Percentiles rank a stretch among this genome's conserved stretches.
phyloP scores from a whole-genome alignment of 2,113 vertebrate species.

The Morphnarchus princeps region DNA sequence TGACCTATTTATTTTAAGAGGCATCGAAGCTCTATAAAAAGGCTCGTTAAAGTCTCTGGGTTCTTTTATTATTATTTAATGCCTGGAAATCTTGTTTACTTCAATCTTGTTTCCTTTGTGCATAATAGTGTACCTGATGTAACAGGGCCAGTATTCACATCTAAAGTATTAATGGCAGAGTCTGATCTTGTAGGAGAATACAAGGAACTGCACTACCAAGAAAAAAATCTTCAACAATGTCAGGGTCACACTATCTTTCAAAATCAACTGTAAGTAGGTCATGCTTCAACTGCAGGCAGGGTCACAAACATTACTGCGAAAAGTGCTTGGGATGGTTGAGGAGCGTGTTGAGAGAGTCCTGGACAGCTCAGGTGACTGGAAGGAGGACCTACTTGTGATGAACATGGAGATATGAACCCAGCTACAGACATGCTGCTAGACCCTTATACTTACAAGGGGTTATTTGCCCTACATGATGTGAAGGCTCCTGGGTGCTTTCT shows the following conservation, averaged over 20 bases:
- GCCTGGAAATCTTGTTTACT: conserved; percentile 56
- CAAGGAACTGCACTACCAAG: conserved; percentile 53
- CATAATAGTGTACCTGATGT: conserved; percentile 45
- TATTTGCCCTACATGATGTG: background rate
- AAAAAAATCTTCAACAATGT: conserved; percentile 8
- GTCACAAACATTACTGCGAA: background rate
- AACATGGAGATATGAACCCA: background rate
- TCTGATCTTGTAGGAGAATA: conserved; percentile 47
- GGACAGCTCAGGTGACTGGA: background rate
- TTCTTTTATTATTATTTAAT: conserved; percentile 63
- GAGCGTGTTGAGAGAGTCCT: background rate
- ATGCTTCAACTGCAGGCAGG: background rate
- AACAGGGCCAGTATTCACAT: conserved; percentile 37
- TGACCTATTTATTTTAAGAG: conserved; percentile 36
- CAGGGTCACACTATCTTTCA: conserved; percentile 30
- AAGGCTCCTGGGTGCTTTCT: background rate
- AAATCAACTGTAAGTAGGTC: conserved; percentile 52
- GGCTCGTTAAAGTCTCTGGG: conserved; percentile 20
- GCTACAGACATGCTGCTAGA: background rate
- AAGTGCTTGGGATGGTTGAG: background rate
- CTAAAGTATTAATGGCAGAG: conserved; percentile 58
- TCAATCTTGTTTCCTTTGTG: conserved; percentile 54
- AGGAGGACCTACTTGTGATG: background rate
- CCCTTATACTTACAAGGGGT: background rate
- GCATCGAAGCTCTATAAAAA: conserved; percentile 21